These are phyloP conservation scores for Astropecten irregularis DNA, from an alignment of 53 echinoderm and acorn worm species.

Conservation along the genomic window DNA sequence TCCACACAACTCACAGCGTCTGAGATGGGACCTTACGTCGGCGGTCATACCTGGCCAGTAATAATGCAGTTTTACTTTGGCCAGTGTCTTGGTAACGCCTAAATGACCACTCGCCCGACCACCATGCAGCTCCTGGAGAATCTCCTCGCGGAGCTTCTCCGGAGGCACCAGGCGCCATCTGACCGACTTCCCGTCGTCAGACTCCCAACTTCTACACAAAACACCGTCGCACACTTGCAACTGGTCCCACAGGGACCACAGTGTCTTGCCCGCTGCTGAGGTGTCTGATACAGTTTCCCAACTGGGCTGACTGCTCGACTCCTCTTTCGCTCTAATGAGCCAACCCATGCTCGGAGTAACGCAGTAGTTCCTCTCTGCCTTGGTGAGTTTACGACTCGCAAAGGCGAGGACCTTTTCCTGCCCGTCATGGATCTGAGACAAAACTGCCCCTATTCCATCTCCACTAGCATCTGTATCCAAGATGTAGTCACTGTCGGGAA, in stretches of 20 bases:
- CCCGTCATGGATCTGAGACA: neutral
- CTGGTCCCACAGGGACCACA: slow-evolving; percentile 59
- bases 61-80: neutral
- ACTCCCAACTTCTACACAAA: slow-evolving; percentile 59
- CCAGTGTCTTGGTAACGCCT: slow-evolving; percentile 46
- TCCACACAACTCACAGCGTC: slow-evolving; percentile 51
- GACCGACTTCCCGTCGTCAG: slow-evolving; percentile 22
- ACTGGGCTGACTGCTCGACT: slow-evolving; percentile 7
- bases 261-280: neutral
- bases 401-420: neutral
- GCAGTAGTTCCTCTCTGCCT: neutral
- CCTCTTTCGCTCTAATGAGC: slow-evolving; percentile 25
- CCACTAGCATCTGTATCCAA: slow-evolving; percentile 5
- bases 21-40: slow-evolving; percentile 18
- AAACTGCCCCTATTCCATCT: neutral
- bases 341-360: slow-evolving; percentile 4
- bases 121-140: slow-evolving; percentile 47
- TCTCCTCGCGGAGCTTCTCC: neutral
- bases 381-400: neutral
- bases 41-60: neutral
- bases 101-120: slow-evolving; percentile 37
- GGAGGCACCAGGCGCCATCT: slow-evolving; percentile 32
- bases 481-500: neutral
- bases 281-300: slow-evolving; percentile 28
- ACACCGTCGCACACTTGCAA: slow-evolving; percentile 28